Evolutionary conservation across 1,140 invertebrate genomes (phyloP).

Genomic region (Drosophila mayri): DNA sequence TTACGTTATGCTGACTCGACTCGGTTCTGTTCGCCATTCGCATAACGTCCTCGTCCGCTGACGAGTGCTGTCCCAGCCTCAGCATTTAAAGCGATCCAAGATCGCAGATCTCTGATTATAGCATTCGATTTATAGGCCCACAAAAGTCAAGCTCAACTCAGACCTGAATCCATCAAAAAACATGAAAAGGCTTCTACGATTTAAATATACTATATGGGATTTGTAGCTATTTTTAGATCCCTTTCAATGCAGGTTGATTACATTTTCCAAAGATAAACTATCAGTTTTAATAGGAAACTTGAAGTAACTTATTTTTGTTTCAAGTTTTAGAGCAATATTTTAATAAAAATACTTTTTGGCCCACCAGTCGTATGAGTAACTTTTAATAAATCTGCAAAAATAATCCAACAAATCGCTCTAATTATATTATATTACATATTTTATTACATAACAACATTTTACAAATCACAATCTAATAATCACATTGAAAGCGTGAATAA

Average conservation of each 20-base stretch:
- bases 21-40: conserved; percentile 1
- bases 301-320: neutral
- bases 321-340: neutral
- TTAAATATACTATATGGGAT: neutral
- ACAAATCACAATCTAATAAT: conserved; percentile 15
- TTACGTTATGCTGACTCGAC: conserved; percentile 67
- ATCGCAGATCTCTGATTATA: conserved; percentile 3
- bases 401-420: neutral
- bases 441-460: neutral
- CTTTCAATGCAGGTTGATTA: neutral
- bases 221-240: conserved; percentile 18
- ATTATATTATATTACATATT: neutral
- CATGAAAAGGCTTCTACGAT: conserved; percentile 37
- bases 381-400: neutral
- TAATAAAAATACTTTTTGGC: neutral
- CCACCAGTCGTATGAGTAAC: conserved; percentile 15
- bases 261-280: neutral
- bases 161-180: conserved; percentile 38
- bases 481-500: conserved; percentile 33
- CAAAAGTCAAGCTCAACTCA: conserved; percentile 30
- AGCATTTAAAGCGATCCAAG: conserved; percentile 49
- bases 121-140: conserved; percentile 48
- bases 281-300: neutral
- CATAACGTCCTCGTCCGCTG: conserved; percentile 15
- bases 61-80: conserved; percentile 26